Conservation (phyloP, 2,113 vertebrate species). For the Strigops habroptila region DNA sequence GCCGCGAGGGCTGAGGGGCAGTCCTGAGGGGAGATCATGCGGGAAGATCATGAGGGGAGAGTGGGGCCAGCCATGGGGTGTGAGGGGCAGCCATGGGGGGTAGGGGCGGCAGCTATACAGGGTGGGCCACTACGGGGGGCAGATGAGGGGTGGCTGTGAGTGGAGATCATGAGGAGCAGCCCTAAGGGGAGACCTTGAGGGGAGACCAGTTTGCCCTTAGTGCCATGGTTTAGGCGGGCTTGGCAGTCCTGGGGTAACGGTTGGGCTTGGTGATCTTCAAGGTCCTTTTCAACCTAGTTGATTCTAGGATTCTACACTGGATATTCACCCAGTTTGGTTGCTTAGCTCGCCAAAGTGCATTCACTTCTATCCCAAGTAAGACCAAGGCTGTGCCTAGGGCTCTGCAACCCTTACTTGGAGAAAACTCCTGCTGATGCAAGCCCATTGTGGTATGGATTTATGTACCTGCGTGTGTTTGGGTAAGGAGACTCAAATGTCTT, state of each 20-base stretch:
- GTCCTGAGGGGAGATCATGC: background rate
- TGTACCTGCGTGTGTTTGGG: background rate
- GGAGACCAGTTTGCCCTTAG: background rate
- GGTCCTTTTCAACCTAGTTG: background rate
- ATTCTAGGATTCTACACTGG: background rate
- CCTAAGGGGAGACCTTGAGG: background rate
- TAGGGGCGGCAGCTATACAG: background rate
- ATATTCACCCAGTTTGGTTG: constrained; percentile 46
- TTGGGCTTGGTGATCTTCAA: background rate
- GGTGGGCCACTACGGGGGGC: background rate
- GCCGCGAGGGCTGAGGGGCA: too few relatives aligned
- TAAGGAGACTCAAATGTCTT: background rate
- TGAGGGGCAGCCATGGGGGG: background rate
- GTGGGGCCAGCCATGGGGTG: background rate
- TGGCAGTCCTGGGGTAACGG: background rate
- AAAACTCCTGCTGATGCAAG: background rate
- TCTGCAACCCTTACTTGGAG: background rate
- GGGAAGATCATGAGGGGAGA: background rate
- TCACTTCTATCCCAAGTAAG: constrained; percentile 30
- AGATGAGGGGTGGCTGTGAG: background rate
- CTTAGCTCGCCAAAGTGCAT: constrained; percentile 33
- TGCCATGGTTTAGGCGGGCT: background rate
- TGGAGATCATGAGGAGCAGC: background rate
- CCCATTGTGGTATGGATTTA: background rate
- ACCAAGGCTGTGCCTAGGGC: background rate